Evolutionary conservation across 2,113 vertebrate species (phyloP).

Genomic region (Sminthopsis crassicaudata): DNA sequence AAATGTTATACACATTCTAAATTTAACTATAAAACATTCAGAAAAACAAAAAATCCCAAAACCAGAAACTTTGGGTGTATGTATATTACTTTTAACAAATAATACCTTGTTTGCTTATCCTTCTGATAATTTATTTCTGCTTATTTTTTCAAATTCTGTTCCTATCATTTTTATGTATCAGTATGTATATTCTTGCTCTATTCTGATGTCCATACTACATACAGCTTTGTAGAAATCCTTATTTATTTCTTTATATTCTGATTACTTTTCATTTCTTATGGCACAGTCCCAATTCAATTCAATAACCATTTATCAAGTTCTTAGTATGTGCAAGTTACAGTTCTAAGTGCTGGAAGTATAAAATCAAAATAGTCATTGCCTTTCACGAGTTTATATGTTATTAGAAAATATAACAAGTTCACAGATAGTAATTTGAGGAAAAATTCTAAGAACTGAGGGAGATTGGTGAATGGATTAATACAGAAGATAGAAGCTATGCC

Average conservation of each 20-base stretch:
- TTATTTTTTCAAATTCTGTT: background rate
- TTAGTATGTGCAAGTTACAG: background rate
- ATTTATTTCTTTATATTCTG: too few species aligned
- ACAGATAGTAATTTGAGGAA: too few species aligned
- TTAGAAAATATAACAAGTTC: background rate
- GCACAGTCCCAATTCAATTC: background rate
- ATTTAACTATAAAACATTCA: background rate
- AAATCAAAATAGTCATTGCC: background rate
- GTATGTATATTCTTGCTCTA: background rate
- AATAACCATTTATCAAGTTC: background rate
- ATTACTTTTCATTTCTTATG: background rate
- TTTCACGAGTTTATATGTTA: background rate
- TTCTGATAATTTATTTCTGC: background rate
- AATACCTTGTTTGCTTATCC: background rate
- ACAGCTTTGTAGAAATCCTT: background rate
- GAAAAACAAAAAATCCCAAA: background rate
- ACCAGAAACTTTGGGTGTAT: background rate
- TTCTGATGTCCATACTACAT: background rate
- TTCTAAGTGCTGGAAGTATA: background rate
- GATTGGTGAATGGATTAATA: background rate
- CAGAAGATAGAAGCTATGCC: background rate
- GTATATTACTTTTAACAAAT: background rate
- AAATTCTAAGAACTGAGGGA: background rate
- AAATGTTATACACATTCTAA: background rate
- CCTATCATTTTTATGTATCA: background rate